Base-by-base conservation (phyloP, 2,797 vertebrate species). In the Pogoniulus pusillus region DNA sequence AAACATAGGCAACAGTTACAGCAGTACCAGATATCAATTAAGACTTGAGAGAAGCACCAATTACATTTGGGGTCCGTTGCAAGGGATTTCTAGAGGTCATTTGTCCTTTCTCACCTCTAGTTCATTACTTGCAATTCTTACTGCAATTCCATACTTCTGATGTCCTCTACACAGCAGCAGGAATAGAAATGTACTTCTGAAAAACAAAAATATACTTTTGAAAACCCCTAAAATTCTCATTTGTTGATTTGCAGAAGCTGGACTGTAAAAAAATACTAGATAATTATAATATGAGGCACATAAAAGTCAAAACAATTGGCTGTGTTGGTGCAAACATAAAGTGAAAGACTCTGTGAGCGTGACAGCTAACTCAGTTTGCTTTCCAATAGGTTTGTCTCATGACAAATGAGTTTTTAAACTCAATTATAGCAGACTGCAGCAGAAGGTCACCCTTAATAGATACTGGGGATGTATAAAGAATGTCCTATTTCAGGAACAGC, bases 391-490 rank as follows among this genome's bases (percentile, higher is more conserved):
- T 73, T 82, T 69, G 27, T 59, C 66, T 78, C 57, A 78, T 27
- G 51, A 85, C 51, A 89, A 85, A 82, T 59, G 30, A 73, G 23
- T 23, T 73, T 89, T 82, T 64, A 78, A 85, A 92, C 30, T 82
- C 66, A 73, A 27, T 89, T 89, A 78, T 30, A 85, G 62, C 82
- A 59, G 32, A 73, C 51, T 64, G 43, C 19, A 92, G 51, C 0
- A 3, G 72, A 89, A 92, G 43, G 51, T 89, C 82, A 78, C 20
- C 43, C 78, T 59, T 89, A 69, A 64, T 43, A 78, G 71, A 63
- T 68, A 54, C 49, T 22, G 32, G 43, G 55, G 55, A 68, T 29
- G 69, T 32, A 58, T 77, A 35, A 68, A 23, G 37, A 30, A 63
- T 47, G 30, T 41, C 16, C 30, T 85, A 4, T 69, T 82, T 85